Evolutionary conservation across 2,797 vertebrate genomes (phyloP).

Genomic region (Pteronotus mesoamericanus): DNA sequence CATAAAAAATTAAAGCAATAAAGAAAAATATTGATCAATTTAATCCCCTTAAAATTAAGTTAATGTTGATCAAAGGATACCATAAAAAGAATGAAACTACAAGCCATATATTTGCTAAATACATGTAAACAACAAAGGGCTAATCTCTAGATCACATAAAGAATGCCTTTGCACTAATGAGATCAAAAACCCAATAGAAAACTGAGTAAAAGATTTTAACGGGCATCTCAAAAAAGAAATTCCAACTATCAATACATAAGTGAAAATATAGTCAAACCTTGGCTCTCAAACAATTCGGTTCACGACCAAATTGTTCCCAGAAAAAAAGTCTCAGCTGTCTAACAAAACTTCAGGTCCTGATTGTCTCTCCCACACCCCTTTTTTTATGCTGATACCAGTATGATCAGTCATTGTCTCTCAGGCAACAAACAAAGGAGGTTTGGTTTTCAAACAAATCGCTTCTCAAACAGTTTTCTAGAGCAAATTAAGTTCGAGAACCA

Average conservation of each 20-base stretch:
- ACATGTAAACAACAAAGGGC: neutral
- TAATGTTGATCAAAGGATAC: neutral
- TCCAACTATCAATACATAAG: neutral
- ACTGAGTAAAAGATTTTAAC: neutral
- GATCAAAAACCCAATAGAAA: neutral
- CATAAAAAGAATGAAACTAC: neutral
- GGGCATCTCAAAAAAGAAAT: neutral
- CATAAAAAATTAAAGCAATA: neutral
- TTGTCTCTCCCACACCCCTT: too few species aligned
- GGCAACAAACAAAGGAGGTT: too few species aligned
- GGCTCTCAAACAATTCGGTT: too few species aligned
- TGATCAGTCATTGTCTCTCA: too few species aligned
- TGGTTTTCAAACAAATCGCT: too few species aligned
- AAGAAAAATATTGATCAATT: neutral
- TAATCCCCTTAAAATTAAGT: neutral
- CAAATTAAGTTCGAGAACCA: too few species aligned
- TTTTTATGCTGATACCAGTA: too few species aligned
- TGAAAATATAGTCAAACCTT: neutral
- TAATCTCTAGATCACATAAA: neutral
- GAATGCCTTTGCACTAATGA: neutral
- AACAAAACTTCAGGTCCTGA: too few species aligned
- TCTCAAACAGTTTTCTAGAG: too few species aligned
- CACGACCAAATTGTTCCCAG: too few species aligned
- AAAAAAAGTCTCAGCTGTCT: too few species aligned
- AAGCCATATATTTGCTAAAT: neutral